These are phyloP conservation scores for Endomychus coccineus DNA, from an alignment of 2,888 invertebrate species.

Conservation along the genomic window DNA sequence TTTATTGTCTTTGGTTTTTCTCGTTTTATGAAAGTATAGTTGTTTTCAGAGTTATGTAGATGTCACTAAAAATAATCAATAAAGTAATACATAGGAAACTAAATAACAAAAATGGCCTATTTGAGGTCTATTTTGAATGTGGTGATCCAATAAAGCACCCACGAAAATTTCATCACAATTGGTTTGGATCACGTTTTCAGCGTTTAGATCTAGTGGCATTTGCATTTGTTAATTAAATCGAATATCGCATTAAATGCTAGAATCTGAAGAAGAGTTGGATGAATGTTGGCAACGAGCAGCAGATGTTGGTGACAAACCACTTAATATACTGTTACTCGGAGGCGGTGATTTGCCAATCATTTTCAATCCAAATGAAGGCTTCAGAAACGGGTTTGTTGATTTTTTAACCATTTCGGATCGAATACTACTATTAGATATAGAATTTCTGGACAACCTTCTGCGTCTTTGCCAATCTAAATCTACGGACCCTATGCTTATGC, in stretches of 20 bases:
- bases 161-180: too few relatives aligned
- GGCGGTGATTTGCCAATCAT: conserved; percentile 48
- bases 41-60: too few relatives aligned
- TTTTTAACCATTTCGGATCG: conserved; percentile 39
- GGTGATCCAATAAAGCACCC: too few relatives aligned
- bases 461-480: conserved; percentile 42
- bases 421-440: conserved; percentile 41
- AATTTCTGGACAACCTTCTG: conserved; percentile 36
- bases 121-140: too few relatives aligned
- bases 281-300: conserved; percentile 38
- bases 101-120: too few relatives aligned
- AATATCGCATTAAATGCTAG: conserved; percentile 41
- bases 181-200: too few relatives aligned
- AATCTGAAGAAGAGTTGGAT: conserved; percentile 35
- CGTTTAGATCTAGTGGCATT: too few relatives aligned
- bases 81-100: too few relatives aligned
- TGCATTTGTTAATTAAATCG: too few relatives aligned
- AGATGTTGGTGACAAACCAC: conserved; percentile 49
- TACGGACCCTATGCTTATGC: conserved; percentile 41
- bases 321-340: conserved; percentile 50
- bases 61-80: too few relatives aligned
- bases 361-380: conserved; percentile 39
- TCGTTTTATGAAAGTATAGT: too few relatives aligned
- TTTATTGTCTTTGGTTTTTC: too few relatives aligned
- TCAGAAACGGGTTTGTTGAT: conserved; percentile 36